Conservation (phyloP, 1,140 invertebrate species). For the Drosophila novamexicana region DNA sequence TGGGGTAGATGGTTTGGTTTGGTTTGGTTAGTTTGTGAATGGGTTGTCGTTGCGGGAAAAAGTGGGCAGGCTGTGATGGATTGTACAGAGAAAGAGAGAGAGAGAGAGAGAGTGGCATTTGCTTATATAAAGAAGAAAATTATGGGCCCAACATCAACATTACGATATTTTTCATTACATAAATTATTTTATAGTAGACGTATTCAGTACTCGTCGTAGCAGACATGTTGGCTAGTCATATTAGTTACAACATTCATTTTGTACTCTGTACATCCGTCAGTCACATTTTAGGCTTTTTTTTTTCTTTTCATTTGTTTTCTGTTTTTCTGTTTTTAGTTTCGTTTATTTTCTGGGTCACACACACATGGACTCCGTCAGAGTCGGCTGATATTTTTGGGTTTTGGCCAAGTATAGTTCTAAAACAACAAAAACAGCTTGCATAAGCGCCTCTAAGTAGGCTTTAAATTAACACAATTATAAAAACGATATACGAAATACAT, state of each 20-base stretch:
- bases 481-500: constrained; percentile 39
- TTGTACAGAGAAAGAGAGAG: constrained; percentile 22
- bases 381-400: constrained; percentile 51
- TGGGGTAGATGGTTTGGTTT: constrained; percentile 10
- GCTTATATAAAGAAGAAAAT: constrained; percentile 50
- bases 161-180: constrained; percentile 85
- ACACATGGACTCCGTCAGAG: constrained; percentile 44
- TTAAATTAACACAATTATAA: constrained; percentile 58
- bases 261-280: constrained; percentile 81
- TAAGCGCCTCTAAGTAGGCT: constrained; percentile 74
- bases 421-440: constrained; percentile 66
- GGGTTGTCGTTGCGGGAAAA: constrained; percentile 21
- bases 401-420: constrained; percentile 48
- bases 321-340: constrained; percentile 22
- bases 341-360: constrained; percentile 65
- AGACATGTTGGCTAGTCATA: constrained; percentile 76
- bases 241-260: constrained; percentile 70
- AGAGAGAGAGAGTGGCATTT: constrained; percentile 42
- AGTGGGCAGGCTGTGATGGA: constrained; percentile 44
- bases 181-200: constrained; percentile 84
- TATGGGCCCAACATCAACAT: constrained; percentile 84
- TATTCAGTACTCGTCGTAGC: constrained; percentile 68
- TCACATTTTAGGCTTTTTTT: constrained; percentile 62
- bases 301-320: constrained; percentile 17
- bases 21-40: constrained; percentile 30